A percentile compares a stretch with the other conserved stretches of the same genome.
phyloP scores from a whole-genome alignment of 2,888 invertebrate species.

The Salticus scenicus region DNA sequence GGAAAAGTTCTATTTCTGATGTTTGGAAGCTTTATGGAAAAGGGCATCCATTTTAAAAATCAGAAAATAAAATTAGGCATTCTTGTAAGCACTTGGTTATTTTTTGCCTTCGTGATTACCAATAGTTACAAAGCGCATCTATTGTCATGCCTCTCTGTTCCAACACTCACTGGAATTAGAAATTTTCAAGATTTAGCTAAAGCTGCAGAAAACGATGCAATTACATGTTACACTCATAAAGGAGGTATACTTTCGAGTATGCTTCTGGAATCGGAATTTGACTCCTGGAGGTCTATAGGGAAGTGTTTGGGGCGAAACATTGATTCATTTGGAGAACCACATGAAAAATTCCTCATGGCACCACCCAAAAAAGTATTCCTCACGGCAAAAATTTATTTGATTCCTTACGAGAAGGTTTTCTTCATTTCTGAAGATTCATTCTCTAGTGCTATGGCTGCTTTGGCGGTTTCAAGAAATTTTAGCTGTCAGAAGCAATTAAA shows the following conservation, averaged over 20 bases:
- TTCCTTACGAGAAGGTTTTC: neutral
- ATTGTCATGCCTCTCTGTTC: neutral
- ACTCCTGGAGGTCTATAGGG: too few species aligned
- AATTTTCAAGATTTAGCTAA: neutral
- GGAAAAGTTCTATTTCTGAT: neutral
- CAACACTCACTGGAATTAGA: neutral
- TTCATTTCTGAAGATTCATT: neutral
- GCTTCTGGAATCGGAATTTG: too few species aligned
- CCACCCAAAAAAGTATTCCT: too few species aligned
- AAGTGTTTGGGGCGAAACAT: too few species aligned
- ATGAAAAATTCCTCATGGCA: too few species aligned
- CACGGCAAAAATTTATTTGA: neutral
- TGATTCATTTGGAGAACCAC: too few species aligned
- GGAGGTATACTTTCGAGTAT: too few species aligned
- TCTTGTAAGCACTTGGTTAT: neutral
- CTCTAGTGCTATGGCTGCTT: too few species aligned
- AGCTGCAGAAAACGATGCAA: neutral
- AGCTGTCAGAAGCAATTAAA: neutral
- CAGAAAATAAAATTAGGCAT: neutral
- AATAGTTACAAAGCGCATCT: neutral
- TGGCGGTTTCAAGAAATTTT: neutral
- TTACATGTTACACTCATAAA: too few species aligned
- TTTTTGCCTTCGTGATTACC: neutral
- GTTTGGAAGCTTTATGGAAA: neutral
- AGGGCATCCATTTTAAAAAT: neutral